Evolutionary conservation across 2,888 invertebrate genomes (phyloP).

Genomic region (Imbricaverruca yamaguchii): DNA sequence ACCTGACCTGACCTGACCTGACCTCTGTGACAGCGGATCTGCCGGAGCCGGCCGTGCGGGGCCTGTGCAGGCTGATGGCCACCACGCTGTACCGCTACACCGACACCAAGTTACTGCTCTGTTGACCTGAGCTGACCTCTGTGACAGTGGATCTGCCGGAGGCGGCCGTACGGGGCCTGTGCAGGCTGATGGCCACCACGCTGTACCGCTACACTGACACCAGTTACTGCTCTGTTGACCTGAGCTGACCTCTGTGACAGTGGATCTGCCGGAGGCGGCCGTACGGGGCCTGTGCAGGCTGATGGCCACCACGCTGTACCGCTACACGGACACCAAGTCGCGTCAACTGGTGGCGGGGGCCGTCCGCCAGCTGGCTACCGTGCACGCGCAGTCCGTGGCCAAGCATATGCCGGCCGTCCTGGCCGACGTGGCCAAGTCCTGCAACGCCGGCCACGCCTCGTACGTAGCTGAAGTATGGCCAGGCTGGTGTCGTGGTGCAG

Average conservation of each 20-base stretch:
- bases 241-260: too few species aligned
- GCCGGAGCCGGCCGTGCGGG: too few species aligned
- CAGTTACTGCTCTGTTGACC: too few species aligned
- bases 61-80: background rate
- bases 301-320: constrained; percentile 10
- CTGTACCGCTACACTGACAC: too few species aligned
- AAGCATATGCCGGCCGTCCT: background rate
- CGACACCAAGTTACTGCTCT: too few species aligned
- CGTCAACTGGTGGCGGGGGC: background rate
- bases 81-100: too few species aligned
- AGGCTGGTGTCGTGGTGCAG: too few species aligned
- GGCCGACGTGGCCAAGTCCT: background rate
- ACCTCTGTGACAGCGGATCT: too few species aligned
- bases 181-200: background rate
- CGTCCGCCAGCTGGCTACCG: background rate
- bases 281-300: background rate
- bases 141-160: too few species aligned
- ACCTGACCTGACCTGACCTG: too few species aligned
- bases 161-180: background rate
- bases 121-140: too few species aligned
- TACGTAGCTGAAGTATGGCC: background rate
- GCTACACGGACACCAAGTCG: background rate
- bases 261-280: constrained; percentile 6
- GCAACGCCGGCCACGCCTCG: background rate
- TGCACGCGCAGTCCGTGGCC: background rate